These are phyloP conservation scores for Trichopoda pennipes DNA, from an alignment of 2,888 invertebrate species.

Conservation along the genomic window DNA sequence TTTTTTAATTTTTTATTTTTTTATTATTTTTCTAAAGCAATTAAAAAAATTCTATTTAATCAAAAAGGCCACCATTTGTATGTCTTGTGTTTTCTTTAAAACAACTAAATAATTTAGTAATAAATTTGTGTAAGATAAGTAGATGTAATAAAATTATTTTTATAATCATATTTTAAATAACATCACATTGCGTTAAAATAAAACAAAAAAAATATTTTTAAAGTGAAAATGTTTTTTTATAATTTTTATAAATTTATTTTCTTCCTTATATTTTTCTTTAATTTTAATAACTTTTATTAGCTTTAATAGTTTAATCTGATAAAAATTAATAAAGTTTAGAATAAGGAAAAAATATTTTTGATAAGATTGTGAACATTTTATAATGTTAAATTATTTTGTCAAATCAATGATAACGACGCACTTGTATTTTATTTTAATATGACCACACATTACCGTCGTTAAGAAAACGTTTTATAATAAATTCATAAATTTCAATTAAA, in stretches of 20 bases:
- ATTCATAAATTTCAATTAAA: no score
- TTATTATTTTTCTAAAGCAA: no score
- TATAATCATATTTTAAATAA: slow-evolving; percentile 51
- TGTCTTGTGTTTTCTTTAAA: neutral
- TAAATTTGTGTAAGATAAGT: slow-evolving; percentile 50
- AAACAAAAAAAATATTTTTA: slow-evolving; percentile 17
- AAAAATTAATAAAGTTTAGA: slow-evolving; percentile 11
- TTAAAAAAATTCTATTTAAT: neutral
- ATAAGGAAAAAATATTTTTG: slow-evolving; percentile 5
- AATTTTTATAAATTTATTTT: neutral
- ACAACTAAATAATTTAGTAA: slow-evolving; percentile 63
- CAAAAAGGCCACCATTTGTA: neutral
- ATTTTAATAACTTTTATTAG: slow-evolving; percentile 11
- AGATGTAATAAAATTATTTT: slow-evolving; percentile 58
- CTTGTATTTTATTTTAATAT: neutral
- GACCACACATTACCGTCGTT: no score
- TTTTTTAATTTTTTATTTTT: no score
- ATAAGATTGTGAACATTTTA: slow-evolving; percentile 38
- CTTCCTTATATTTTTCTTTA: neutral
- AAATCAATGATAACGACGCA: slow-evolving; percentile 8
- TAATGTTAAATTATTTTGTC: slow-evolving; percentile 24
- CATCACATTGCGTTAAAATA: slow-evolving; percentile 23
- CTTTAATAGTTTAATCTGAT: slow-evolving; percentile 45
- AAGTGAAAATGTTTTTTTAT: neutral
- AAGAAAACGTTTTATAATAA: no score